Conservation (phyloP, 2,113 vertebrate species). For the Takifugu bimaculatus region DNA sequence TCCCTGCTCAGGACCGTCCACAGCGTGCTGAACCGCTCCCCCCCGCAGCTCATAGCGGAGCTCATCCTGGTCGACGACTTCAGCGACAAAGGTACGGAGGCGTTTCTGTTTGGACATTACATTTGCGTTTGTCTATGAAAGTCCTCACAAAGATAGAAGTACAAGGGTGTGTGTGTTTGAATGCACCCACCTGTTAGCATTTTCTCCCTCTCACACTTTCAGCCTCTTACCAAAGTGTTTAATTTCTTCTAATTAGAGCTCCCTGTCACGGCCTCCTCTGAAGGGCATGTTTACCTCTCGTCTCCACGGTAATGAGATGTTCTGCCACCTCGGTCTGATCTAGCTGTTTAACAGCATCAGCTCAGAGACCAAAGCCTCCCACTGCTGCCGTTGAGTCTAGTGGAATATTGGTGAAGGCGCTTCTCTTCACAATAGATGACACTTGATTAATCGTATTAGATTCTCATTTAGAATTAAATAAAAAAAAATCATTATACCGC, state of each 20-base stretch:
- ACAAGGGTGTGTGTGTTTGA: too few relatives aligned
- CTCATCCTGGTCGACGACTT: conserved; percentile 92
- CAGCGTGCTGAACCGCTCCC: conserved; percentile 89
- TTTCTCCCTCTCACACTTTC: conserved; percentile 4
- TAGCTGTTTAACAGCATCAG: conserved; percentile 13
- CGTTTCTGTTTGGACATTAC: too few relatives aligned
- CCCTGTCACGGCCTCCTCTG: conserved; percentile 35
- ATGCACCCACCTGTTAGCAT: neutral
- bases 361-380: conserved; percentile 7
- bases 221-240: conserved; percentile 43
- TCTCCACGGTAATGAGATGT: conserved; percentile 58
- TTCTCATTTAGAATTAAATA: too few relatives aligned
- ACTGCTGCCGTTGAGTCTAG: neutral
- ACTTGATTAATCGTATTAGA: too few relatives aligned
- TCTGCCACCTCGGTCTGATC: conserved; percentile 25
- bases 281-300: conserved; percentile 51
- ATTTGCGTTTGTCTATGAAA: too few relatives aligned
- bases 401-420: neutral
- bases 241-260: conserved; percentile 53
- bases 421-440: neutral
- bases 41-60: conserved; percentile 84
- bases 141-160: too few relatives aligned
- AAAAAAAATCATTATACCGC: too few relatives aligned
- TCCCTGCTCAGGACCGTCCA: conserved; percentile 87
- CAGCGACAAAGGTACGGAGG: conserved; percentile 75